phyloP scores from a whole-genome alignment of 1,140 invertebrate genomes.

The Mesaphorura yosii region DNA sequence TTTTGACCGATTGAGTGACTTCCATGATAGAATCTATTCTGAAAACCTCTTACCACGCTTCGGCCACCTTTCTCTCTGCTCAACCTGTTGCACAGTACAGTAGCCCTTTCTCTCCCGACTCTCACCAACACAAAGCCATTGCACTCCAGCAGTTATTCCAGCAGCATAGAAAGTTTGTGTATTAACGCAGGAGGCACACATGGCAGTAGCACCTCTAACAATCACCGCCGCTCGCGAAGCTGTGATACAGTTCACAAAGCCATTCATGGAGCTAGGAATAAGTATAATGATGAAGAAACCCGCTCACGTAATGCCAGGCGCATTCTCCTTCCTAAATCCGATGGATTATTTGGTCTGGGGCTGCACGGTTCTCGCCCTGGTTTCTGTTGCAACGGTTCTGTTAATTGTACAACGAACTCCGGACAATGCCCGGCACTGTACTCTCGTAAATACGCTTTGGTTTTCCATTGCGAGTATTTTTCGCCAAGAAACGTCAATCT shows the following conservation, averaged over 20 bases:
- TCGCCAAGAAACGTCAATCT: conserved; percentile 54
- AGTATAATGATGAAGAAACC: conserved; percentile 58
- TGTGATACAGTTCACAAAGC: conserved; percentile 53
- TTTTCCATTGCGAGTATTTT: conserved; percentile 54
- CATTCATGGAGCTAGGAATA: conserved; percentile 58
- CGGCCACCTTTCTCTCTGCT: neutral
- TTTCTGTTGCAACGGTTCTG: conserved; percentile 51
- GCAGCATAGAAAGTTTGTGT: neutral
- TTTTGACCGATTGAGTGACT: neutral
- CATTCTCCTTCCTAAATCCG: conserved; percentile 57
- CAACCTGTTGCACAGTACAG: too few species aligned
- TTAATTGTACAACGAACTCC: conserved; percentile 42
- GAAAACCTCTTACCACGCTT: conserved; percentile 3
- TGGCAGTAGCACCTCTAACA: conserved; percentile 52
- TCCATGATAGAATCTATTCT: neutral
- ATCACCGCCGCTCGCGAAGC: conserved; percentile 51
- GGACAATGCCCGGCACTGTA: conserved; percentile 47
- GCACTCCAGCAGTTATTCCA: neutral
- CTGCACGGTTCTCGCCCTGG: conserved; percentile 48
- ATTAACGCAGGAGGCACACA: conserved; percentile 46
- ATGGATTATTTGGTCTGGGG: conserved; percentile 52
- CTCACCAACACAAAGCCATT: neutral
- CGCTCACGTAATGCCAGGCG: conserved; percentile 46
- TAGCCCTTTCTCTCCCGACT: neutral
- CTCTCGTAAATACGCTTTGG: conserved; percentile 54